Evolutionary conservation across 2,113 vertebrate species (phyloP), one percentile per base, ranked within the genome.

Genomic region (Anthoscopus minutus): DNA sequence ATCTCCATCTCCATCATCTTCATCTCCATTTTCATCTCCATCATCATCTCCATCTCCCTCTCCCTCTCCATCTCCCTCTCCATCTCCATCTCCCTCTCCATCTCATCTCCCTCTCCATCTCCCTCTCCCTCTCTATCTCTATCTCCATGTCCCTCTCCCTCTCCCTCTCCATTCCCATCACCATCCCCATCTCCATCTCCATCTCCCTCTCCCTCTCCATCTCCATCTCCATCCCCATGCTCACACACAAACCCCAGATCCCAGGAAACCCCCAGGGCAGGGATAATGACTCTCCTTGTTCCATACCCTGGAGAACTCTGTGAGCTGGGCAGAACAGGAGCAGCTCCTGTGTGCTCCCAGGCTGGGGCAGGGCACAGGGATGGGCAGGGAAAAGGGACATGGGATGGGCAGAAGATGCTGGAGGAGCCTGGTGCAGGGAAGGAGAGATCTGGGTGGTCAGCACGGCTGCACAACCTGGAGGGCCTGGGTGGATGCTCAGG

Each of bases 251-350:
- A 5, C n/a, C 23, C 35, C 56, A 15, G 11, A 13, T 31, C 22
- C 45, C 2, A 0, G 50, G n/a, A 47, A 35, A 31, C 22, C 8
- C 53, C 9, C 53, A 6, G 1, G 13, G 13, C 44, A 2, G 11
- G 53, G 53, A 50, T 12, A 9, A 28, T 6, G 15, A 2, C 7
- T 23, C 14, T 33, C 30, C 53, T 20, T 28, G 35, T 22, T 45
- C 60, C 42, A 1, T 4, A 6, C 18, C 13, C 0, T 4, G 28
- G 12, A 61, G n/a, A 9, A 6, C 27, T 35, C 8, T 10, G 0
- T 1, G 33, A 54, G 10, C 14, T 19, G 78, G 42, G n/a, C n/a
- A n/a, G 53, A 12, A 33, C 2, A 0, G 0, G 21, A 33, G 53
- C 51, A 38, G 4, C 27, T 33, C 50, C 35, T 21, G 20, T 3